Percentiles rank a stretch among this genome's conserved stretches.
phyloP scores from a whole-genome alignment of 2,888 invertebrate species.

The Tyria jacobaeae region DNA sequence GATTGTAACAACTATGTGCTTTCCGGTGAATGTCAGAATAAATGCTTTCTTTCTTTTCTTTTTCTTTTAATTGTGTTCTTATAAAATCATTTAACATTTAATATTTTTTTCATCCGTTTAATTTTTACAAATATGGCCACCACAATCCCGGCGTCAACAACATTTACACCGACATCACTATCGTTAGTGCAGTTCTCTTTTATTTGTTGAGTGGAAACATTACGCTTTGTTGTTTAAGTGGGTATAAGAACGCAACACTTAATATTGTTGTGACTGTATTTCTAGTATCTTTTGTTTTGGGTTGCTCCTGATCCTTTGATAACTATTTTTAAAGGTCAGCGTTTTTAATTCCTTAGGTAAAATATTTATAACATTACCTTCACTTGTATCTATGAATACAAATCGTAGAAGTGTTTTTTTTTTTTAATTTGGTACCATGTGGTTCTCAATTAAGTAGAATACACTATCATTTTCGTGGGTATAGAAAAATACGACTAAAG shows the following conservation, averaged over 20 bases:
- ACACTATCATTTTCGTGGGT: too few relatives aligned
- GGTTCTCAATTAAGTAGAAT: too few relatives aligned
- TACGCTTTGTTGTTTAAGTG: conserved; percentile 63
- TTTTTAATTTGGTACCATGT: too few relatives aligned
- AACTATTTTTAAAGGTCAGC: background rate
- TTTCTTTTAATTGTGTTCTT: background rate
- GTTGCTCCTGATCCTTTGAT: conserved; percentile 11
- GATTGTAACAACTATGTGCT: too few relatives aligned
- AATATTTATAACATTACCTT: background rate
- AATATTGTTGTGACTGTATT: conserved; percentile 44
- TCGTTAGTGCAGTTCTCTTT: conserved; percentile 56
- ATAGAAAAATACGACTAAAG: too few relatives aligned
- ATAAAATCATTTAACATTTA: background rate
- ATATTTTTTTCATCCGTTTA: background rate
- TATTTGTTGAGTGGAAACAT: conserved; percentile 70
- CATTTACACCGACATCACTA: conserved; percentile 34
- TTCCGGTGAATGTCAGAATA: too few relatives aligned
- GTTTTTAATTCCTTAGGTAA: background rate
- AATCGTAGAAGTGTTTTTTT: too few relatives aligned
- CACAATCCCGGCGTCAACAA: background rate
- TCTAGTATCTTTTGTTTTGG: conserved; percentile 35
- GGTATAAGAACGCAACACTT: conserved; percentile 46
- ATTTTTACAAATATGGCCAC: background rate
- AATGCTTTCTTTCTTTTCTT: too few relatives aligned
- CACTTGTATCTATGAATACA: too few relatives aligned